These are phyloP conservation scores for Pygoscelis adeliae DNA, from an alignment of 2,113 vertebrate species.

Conservation along the genomic window DNA sequence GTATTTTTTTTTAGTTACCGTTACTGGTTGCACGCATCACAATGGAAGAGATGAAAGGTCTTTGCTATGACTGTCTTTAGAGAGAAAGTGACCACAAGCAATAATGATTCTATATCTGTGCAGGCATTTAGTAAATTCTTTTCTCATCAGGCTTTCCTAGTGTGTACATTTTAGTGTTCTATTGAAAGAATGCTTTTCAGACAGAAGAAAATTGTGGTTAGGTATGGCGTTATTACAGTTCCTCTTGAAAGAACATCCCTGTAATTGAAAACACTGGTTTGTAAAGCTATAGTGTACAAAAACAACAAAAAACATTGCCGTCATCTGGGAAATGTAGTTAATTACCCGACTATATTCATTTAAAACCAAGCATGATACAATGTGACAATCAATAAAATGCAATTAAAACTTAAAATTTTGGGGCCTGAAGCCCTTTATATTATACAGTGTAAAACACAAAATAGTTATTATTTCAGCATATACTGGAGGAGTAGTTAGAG, in stretches of 20 bases:
- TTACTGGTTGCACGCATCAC: background rate
- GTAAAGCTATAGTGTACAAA: background rate
- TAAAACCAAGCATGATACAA: background rate
- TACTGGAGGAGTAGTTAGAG: background rate
- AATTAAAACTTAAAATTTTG: background rate
- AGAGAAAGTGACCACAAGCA: background rate
- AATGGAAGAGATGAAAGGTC: background rate
- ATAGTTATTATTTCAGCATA: background rate
- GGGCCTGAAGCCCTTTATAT: background rate
- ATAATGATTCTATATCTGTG: background rate
- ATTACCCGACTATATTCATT: background rate
- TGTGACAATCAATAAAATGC: background rate
- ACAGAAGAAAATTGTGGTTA: background rate
- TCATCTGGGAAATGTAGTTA: background rate
- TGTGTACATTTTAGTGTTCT: background rate
- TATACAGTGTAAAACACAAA: background rate
- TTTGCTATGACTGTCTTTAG: background rate
- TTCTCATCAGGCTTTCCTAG: background rate
- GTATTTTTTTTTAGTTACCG: background rate
- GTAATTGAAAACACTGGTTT: background rate
- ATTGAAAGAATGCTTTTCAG: background rate
- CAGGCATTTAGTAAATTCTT: background rate
- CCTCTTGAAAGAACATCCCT: background rate
- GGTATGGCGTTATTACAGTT: background rate
- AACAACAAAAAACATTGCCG: background rate